Base-by-base conservation (phyloP, 2,888 invertebrate species). In the Diplazon laetatorius region DNA sequence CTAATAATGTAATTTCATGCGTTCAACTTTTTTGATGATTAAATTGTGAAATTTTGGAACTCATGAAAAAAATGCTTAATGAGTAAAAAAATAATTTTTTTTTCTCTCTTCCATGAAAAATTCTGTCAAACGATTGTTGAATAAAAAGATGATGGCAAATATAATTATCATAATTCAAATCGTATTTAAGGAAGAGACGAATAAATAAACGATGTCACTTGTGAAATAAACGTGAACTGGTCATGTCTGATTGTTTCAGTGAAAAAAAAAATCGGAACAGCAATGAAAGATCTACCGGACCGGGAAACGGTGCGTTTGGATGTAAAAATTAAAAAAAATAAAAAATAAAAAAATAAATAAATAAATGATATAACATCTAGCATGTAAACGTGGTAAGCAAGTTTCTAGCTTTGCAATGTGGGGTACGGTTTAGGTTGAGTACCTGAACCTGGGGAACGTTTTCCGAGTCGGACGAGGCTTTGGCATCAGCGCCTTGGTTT, bases 371-470 rank as follows among this genome's bases (percentile, higher is more conserved):
- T 35, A 55, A 52, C 14, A 55, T 55, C 14, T 35, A 55, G 55
- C 30, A 55, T 30, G 62, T n/a, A 48, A 66, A 62, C 25, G 66
- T 75, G 66, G 66, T 55, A 68, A 78, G 62, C 71, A 59, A 22
- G 52, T 70, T 60, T 70, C 55, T 70, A 75, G 66, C 48, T 68
- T 71, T 75, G 66, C 60, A 63, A 82, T 83, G 83, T 86, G 86
- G 85, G 86, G 84, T 87, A 86, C 87, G 89, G 89, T 89, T 88
- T 88, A 89, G 89, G 89, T 82, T 84, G 86, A 87, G 87, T 90
- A 90, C 90, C 90, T 90, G 90, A 90, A 90, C 90, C 90, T 89
- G 90, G 86, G 89, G 89, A 86, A 88, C 85, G 87, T 89, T 89
- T 89, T 90, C 90, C 89, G 88, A 88, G 88, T 90, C 90, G 80